Evolutionary conservation across 2,797 vertebrate genomes (phyloP).

Genomic region (Crenuchus spilurus): DNA sequence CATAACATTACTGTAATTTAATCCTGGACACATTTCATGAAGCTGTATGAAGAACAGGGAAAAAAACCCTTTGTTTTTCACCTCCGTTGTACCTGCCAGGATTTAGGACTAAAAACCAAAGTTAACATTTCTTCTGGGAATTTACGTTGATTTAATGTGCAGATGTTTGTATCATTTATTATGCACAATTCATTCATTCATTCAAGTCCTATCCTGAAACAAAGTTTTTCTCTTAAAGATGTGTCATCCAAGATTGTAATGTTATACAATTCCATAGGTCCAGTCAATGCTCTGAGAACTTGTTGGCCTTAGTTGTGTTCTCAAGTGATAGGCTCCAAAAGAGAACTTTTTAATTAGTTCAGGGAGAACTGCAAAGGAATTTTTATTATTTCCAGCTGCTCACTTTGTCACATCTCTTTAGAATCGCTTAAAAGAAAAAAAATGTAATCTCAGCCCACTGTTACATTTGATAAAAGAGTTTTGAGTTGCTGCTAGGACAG

Average conservation of each 20-base stretch:
- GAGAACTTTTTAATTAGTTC: conserved; percentile 44
- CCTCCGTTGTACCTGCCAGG: conserved; percentile 33
- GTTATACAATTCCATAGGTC: not conserved
- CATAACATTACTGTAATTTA: not conserved
- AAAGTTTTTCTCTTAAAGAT: not conserved
- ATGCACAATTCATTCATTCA: not conserved
- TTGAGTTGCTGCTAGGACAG: not conserved
- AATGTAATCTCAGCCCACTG: not conserved
- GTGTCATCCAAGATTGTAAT: not conserved
- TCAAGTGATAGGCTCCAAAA: not conserved
- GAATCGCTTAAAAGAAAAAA: not conserved
- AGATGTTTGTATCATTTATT: conserved; percentile 29
- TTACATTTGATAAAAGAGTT: not conserved
- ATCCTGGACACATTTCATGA: not conserved
- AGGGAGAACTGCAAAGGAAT: conserved; percentile 30
- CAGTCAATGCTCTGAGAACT: not conserved
- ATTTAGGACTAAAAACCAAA: conserved; percentile 27
- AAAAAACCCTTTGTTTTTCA: not conserved
- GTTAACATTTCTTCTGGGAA: conserved; percentile 21
- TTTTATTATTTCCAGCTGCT: conserved; percentile 55
- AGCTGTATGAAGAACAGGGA: not conserved
- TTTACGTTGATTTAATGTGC: not conserved
- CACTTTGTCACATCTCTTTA: conserved; percentile 8
- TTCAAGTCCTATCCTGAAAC: not conserved
- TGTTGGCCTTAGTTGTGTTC: conserved; percentile 1